Evolutionary conservation across 2,888 invertebrate species (phyloP).

Genomic region (Melolontha melolontha): DNA sequence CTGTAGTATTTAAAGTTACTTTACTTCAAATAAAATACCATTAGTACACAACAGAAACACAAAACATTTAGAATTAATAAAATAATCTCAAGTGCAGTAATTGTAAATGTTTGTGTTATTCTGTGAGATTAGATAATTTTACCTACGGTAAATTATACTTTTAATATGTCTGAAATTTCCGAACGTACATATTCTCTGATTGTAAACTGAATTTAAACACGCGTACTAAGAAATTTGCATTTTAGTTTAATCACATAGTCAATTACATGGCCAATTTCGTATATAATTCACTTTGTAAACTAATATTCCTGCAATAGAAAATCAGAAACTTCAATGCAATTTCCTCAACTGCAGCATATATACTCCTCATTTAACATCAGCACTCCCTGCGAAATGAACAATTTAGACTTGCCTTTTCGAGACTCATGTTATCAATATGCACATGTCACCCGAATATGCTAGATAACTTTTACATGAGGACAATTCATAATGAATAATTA

Average conservation of each 20-base stretch:
- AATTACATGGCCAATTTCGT: slow-evolving; percentile 22
- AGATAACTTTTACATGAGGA: slow-evolving; percentile 30
- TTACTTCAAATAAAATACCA: too few relatives aligned
- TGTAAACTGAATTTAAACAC: not conserved
- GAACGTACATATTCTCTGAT: too few relatives aligned
- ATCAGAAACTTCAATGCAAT: not conserved
- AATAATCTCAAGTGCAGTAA: too few relatives aligned
- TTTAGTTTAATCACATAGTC: slow-evolving; percentile 18
- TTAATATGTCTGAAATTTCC: too few relatives aligned
- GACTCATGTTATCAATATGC: slow-evolving; percentile 15
- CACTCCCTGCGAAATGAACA: not conserved
- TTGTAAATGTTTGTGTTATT: too few relatives aligned
- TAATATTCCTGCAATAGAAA: slow-evolving; percentile 22
- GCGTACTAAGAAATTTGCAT: slow-evolving; percentile 18
- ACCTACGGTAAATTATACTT: too few relatives aligned
- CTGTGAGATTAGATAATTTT: too few relatives aligned
- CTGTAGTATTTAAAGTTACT: too few relatives aligned
- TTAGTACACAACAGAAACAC: too few relatives aligned
- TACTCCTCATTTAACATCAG: slow-evolving; percentile 12
- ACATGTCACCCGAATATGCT: not conserved
- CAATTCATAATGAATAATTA: slow-evolving; percentile 41
- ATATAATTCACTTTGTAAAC: slow-evolving; percentile 29
- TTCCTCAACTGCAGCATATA: not conserved
- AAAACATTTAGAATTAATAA: too few relatives aligned
- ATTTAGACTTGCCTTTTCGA: too few relatives aligned